Percentiles rank a stretch among this genome's conserved stretches.
phyloP scores from a whole-genome alignment of 1,140 invertebrate genomes.

The Drosophila tropicalis region DNA sequence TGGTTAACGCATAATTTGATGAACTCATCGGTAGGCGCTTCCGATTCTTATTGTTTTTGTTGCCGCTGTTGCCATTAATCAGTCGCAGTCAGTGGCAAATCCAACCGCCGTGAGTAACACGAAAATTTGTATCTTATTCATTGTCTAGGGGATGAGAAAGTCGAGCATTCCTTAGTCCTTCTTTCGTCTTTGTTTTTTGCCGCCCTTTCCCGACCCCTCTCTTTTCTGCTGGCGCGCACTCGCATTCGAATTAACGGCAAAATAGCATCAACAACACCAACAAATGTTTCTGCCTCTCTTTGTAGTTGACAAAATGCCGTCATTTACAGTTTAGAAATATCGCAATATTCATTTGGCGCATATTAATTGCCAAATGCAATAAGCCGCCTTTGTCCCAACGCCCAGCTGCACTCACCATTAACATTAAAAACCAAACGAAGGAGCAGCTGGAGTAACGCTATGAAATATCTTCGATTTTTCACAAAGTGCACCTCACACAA shows the following conservation, averaged over 20 bases:
- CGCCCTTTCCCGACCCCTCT: slow-evolving; percentile 14
- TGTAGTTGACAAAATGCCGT: slow-evolving; percentile 69
- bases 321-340: slow-evolving; percentile 49
- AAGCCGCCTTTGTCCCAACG: neutral
- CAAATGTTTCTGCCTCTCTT: slow-evolving; percentile 40
- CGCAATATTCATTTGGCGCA: slow-evolving; percentile 22
- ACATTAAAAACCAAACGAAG: slow-evolving; percentile 37
- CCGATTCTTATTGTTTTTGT: slow-evolving; percentile 12
- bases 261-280: no score
- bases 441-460: neutral
- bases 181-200: slow-evolving; percentile 8
- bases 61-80: neutral
- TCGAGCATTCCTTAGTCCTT: slow-evolving; percentile 18
- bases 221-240: slow-evolving; percentile 22
- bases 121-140: slow-evolving; percentile 1
- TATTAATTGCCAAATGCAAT: slow-evolving; percentile 38
- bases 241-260: slow-evolving; percentile 60
- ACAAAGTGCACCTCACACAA: slow-evolving; percentile 56
- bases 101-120: slow-evolving; percentile 15
- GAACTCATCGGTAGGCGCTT: slow-evolving; percentile 39
- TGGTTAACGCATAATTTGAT: slow-evolving; percentile 40
- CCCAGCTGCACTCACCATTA: slow-evolving; percentile 47
- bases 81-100: slow-evolving; percentile 8
- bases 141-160: neutral
- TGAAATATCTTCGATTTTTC: slow-evolving; percentile 52